Evolutionary conservation across 2,888 invertebrate species (phyloP), one percentile per base, ranked within the genome.

Genomic region (Apotomis turbidana): DNA sequence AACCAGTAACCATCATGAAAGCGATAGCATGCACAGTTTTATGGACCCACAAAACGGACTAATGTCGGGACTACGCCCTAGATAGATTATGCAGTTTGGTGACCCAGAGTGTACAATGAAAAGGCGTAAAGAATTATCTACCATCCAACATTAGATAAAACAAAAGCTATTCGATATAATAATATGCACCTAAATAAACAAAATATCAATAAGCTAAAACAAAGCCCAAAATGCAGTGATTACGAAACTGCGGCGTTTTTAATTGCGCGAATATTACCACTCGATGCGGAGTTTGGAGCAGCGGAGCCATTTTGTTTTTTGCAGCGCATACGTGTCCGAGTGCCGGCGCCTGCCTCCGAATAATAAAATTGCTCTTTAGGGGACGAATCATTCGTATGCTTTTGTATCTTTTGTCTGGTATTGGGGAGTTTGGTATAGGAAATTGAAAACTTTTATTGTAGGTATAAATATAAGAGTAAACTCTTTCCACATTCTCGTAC

Each of bases 311-410:
- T 44, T 67, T 54, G 58, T 15, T 64, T 75, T 73, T 68, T 58
- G 57, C 57, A 51, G 58, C 63, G 51, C 71, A 71, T 67, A 75
- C 75, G 76, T 76, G 76, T 68, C 66, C 59, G 69, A 76, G 76
- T 73, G 73, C 52, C 59, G 44, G 68, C 54, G 68, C 57, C 71
- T 68, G 59, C 61, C 63, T 75, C 49, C 51, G 58, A 74, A 71
- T 73, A 68, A 76, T 73, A 75, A 71, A 62, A 68, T 71, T 66
- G 66, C 71, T 74, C 72, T 72, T 67, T 71, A 67, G 51, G 46
- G 41, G 57, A 46, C 55, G 67, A 68, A 71, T 72, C 58, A 63
- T 63, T 68, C 63, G 68, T 46, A 68, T 52, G 68, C 68, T 52
- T 49, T 68, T 60, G 52, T 60, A 38, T 68, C 41, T 60, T 67